Evolutionary conservation across 2,888 invertebrate genomes (phyloP).

Genomic region (Colostygia pectinataria): DNA sequence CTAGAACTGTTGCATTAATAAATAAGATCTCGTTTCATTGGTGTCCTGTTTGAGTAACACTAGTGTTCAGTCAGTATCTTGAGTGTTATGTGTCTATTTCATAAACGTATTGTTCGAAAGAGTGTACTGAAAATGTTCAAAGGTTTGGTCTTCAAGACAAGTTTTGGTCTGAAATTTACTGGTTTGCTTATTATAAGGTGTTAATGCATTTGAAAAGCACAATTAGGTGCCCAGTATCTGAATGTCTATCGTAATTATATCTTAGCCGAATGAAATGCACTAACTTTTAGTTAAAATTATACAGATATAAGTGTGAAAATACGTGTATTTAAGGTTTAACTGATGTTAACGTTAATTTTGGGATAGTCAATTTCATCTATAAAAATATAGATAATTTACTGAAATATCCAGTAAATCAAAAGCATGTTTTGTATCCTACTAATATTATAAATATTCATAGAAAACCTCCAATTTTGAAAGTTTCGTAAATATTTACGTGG

Average conservation of each 20-base stretch:
- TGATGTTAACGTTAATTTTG: not conserved
- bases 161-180: conserved; percentile 1
- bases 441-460: no score
- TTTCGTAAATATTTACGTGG: no score
- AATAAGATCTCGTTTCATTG: conserved; percentile 2
- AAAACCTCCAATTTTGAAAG: no score
- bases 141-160: not conserved
- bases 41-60: not conserved
- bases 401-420: no score
- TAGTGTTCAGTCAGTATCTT: conserved; percentile 1
- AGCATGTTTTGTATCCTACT: no score
- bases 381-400: no score
- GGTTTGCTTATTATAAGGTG: not conserved
- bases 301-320: not conserved
- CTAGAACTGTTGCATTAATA: not conserved
- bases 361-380: no score
- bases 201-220: conserved; percentile 2
- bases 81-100: conserved; percentile 4
- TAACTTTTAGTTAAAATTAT: no score
- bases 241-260: not conserved
- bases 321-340: not conserved
- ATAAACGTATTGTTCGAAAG: not conserved
- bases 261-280: not conserved
- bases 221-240: conserved; percentile 1
- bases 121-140: not conserved